phyloP scores from a whole-genome alignment of 2,113 vertebrate species.

The Odontophorus gujanensis region DNA sequence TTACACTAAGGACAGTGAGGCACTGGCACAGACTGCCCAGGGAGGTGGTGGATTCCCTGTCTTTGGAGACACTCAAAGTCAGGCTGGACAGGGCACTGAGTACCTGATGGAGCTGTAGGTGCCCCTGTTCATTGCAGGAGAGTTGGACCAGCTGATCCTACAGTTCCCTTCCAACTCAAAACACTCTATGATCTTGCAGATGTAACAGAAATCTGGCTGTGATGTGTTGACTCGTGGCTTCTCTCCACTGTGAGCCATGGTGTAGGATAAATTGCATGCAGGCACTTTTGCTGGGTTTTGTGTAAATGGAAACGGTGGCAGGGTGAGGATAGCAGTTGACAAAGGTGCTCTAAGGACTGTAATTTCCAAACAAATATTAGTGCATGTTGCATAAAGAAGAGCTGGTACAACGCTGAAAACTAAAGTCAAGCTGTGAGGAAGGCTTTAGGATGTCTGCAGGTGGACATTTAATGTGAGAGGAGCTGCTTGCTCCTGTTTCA shows the following conservation, averaged over 20 bases:
- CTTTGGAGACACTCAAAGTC: too few species aligned
- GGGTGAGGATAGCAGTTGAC: background rate
- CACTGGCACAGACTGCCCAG: too few species aligned
- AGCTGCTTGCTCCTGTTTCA: slow-evolving; percentile 44
- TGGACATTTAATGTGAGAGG: slow-evolving; percentile 47
- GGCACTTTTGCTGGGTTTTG: background rate
- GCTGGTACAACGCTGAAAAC: slow-evolving; percentile 35
- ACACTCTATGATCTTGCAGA: background rate
- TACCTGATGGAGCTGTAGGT: too few species aligned
- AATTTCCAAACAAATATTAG: slow-evolving; percentile 51
- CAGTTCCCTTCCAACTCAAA: too few species aligned
- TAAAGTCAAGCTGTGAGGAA: slow-evolving; percentile 59
- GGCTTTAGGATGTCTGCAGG: slow-evolving; percentile 57
- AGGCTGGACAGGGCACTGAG: too few species aligned
- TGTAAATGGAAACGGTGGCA: slow-evolving; percentile 5
- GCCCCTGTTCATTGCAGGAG: too few species aligned
- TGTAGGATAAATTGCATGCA: background rate
- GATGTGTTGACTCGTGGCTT: background rate
- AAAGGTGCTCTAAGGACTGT: background rate
- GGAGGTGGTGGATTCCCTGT: too few species aligned
- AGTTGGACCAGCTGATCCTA: too few species aligned
- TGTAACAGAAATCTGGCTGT: background rate
- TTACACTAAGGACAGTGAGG: too few species aligned
- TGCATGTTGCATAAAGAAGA: slow-evolving; percentile 10
- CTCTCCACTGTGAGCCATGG: background rate